Conservation (phyloP, 2,113 vertebrate genomes). For the Pagrus major region DNA sequence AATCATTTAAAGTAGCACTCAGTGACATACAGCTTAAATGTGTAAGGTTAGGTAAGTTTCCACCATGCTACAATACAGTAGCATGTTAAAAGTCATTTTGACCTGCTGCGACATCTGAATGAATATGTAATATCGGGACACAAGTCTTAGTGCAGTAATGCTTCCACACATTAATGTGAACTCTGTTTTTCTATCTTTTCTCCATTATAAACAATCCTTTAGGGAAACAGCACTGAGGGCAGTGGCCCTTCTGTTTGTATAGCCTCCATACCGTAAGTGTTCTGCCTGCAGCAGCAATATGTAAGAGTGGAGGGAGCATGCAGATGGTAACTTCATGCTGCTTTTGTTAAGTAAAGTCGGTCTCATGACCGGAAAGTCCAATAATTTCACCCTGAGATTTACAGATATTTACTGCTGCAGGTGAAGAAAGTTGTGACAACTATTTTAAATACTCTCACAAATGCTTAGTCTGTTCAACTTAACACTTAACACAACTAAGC, state of each 20-base stretch:
- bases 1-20: neutral
- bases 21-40: neutral
- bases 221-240: neutral
- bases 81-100: neutral
- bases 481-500: too few relatives aligned
- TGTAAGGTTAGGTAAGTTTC: neutral
- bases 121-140: neutral
- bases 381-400: neutral
- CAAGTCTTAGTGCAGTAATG: neutral
- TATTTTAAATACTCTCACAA: neutral
- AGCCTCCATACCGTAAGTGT: neutral
- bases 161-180: neutral
- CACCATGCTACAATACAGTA: neutral
- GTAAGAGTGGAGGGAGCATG: neutral
- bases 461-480: too few relatives aligned
- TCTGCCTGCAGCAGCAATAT: slow-evolving; percentile 5
- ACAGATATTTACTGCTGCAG: neutral
- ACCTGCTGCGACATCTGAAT: neutral
- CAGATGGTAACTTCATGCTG: slow-evolving; percentile 18
- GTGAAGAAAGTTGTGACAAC: neutral
- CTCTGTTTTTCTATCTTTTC: neutral
- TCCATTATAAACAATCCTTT: neutral
- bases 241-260: neutral
- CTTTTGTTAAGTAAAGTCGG: neutral
- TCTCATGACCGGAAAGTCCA: neutral